Base-by-base conservation (phyloP, 2,888 invertebrate species). In the Brachypterus glaber region DNA sequence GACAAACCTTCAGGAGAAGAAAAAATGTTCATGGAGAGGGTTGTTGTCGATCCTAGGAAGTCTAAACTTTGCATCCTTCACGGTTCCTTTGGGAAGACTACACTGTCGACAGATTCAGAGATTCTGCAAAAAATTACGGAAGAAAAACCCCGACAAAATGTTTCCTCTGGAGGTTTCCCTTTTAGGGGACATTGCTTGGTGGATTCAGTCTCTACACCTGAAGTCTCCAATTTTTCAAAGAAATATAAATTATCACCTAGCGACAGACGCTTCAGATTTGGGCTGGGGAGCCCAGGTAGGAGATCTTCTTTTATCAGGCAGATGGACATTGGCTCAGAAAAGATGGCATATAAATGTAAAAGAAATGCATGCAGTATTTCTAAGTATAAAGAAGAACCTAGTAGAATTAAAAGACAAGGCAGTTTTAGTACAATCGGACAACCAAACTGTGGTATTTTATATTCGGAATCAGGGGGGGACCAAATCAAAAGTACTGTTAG, bases 381-480 rank as follows among this genome's bases (percentile, higher is more conserved):
- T 37, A n/a, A 33, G 21, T 16, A 27, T 41, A 8, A 13, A 35
- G 16, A 21, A 5, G 21, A 13, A 17, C 13, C 14, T 27, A 14
- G n/a, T 15, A 7, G 14, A 17, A 11, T 34, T 41, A 31, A 33
- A 11, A 25, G 32, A 34, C 27, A 42, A 37, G 15, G 14, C 37
- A 30, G 17, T 43, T 5, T 14, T 43, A 14, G 14, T 43, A 16
- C 43, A 40, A 14, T 40, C 43, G 13, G 43, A 40, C 39, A 40
- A 43, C 30, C 12, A 24, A 30, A 40, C 43, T 3, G 39, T 43
- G 17, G 36, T 43, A 14, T 18, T 40, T 5, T 39, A 41, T 26
- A 29, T 42, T 18, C 35, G 26, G 4, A 43, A 43, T 8, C 37
- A 43, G 17, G 43, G 38, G 2, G 43, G 43, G 13, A 40, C 39